Base-by-base conservation (phyloP, 2,888 invertebrate genomes). In the Coronaproctus castanopsis region DNA sequence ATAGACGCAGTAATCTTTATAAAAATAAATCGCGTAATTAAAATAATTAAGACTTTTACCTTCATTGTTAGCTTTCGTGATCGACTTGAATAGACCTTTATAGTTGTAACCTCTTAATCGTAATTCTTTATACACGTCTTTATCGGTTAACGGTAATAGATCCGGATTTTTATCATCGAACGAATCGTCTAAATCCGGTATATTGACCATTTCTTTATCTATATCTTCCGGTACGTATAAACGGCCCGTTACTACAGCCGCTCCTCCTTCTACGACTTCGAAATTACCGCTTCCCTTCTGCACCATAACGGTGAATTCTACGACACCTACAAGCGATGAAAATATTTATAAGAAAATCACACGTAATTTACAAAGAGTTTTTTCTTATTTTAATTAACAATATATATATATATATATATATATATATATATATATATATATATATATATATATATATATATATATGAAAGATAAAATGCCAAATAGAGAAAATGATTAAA, bases 161-260 rank as follows among this genome's bases (percentile, higher is more conserved):
- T 75, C 74, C 14, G 61, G 74, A n/a, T n/a, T n/a, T 70, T 49
- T 70, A 69, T 62, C 64, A 67, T 66, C 0, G 1, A 20, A 1
- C 69, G 69, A 61, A 64, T 72, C 70, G 64, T 73, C 71, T 5
- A 75, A 67, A 19, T 69, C 68, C 2, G 74, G 74, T 0, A 78
- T 69, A 1, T 75, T 72, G 1, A 78, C 69, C 68, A 76, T 76
- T 61, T 78, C 76, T 60, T 77, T 75, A 0, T 77, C 77, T 0
- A 77, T 61, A 57, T 68, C 75, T 65, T 77, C 75, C 61, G 79
- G 76, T 1, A 76, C 75, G 57, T 77, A 78, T 57, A 87, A 79
- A 20, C 72, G 76, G 36, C 87, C 87, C 0, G 82, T 82, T 0
- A 83, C 82, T 23, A 87, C 78, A 0, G 83, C 77, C 0, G 78